Percentiles rank a stretch among this genome's conserved stretches.
Conservation (phyloP, 2,888 invertebrate species). For the Amiota minor region DNA sequence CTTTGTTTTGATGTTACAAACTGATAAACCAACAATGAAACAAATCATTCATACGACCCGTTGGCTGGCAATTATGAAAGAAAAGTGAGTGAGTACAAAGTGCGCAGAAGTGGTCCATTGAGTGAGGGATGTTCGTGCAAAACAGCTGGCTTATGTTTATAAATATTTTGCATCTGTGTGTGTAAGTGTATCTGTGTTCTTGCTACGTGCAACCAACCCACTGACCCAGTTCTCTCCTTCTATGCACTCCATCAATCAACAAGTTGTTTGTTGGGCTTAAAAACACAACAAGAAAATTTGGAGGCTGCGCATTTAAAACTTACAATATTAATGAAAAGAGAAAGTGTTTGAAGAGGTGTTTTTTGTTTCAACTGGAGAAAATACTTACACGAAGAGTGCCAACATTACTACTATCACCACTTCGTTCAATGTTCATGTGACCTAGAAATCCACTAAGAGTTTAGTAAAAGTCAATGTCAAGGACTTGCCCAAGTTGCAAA, state of each 20-base stretch:
- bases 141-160: constrained; percentile 34
- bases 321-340: constrained; percentile 26
- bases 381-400: constrained; percentile 49
- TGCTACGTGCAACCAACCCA: constrained; percentile 7
- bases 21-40: not conserved
- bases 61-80: constrained; percentile 39
- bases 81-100: constrained; percentile 38
- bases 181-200: not conserved
- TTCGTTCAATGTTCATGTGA: constrained; percentile 29
- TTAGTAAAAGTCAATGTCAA: constrained; percentile 44
- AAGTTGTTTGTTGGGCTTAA: constrained; percentile 20
- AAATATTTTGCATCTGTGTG: not conserved
- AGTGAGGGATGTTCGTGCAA: constrained; percentile 38
- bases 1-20: not conserved
- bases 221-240: constrained; percentile 27
- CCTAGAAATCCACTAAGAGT: constrained; percentile 13
- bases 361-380: constrained; percentile 47
- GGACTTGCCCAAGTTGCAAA: constrained; percentile 47
- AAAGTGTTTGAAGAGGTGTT: constrained; percentile 22
- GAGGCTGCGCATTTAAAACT: constrained; percentile 61
- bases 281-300: constrained; percentile 29
- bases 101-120: constrained; percentile 46
- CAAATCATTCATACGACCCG: no score
- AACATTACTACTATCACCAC: constrained; percentile 17
- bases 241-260: constrained; percentile 2